These are phyloP conservation scores for Drosophila ironensis DNA, from an alignment of 1,140 invertebrate genomes.

Conservation along the genomic window DNA sequence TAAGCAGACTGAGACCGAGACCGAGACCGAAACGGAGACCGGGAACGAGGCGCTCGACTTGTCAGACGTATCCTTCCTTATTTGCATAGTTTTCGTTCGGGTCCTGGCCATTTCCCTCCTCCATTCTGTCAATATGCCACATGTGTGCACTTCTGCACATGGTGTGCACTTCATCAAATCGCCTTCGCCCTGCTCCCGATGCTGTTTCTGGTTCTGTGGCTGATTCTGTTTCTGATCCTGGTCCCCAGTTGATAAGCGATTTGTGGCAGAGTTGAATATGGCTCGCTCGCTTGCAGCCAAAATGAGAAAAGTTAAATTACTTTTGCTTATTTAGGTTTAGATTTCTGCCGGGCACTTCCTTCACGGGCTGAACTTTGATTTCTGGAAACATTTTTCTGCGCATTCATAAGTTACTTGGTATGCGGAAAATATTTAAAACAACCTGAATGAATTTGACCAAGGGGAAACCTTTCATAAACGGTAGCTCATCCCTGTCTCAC, in stretches of 20 bases:
- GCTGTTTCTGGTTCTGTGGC: conserved; percentile 31
- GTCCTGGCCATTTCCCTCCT: conserved; percentile 48
- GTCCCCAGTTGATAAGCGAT: conserved; percentile 51
- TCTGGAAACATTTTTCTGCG: not conserved
- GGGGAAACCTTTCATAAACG: no score
- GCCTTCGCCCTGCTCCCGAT: conserved; percentile 18
- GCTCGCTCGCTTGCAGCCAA: conserved; percentile 17
- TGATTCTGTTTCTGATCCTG: conserved; percentile 12
- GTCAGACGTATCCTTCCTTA: conserved; percentile 55
- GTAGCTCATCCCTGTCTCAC: no score
- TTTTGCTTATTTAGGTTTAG: conserved; percentile 55
- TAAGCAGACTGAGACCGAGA: conserved; percentile 9
- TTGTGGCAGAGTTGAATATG: conserved; percentile 25
- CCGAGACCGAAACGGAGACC: no score
- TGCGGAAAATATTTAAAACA: no score
- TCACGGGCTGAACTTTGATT: not conserved
- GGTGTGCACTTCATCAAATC: conserved; percentile 71
- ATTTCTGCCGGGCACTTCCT: conserved; percentile 2
- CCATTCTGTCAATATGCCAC: conserved; percentile 56
- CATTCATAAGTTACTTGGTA: no score
- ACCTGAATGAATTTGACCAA: no score
- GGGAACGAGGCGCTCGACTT: conserved; percentile 20
- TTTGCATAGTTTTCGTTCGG: conserved; percentile 67
- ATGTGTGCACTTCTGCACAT: conserved; percentile 36
- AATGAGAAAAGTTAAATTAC: conserved; percentile 75